Evolutionary conservation across 2,888 invertebrate species (phyloP).

Genomic region (Plagodis dolabraria): DNA sequence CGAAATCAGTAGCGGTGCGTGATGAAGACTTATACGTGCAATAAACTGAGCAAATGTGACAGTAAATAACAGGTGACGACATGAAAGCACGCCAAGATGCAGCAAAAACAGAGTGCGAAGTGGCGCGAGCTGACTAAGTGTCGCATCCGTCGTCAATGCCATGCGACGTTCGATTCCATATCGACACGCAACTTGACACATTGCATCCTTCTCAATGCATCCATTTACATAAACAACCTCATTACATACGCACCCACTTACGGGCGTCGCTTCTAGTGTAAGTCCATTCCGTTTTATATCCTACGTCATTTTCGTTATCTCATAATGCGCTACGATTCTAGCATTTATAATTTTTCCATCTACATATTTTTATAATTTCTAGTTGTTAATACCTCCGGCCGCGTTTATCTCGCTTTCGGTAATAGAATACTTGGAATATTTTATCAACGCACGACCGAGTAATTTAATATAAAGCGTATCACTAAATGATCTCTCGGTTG

Average conservation of each 20-base stretch:
- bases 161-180: conserved; percentile 59
- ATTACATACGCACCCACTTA: conserved; percentile 49
- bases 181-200: conserved; percentile 77
- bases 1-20: conserved; percentile 32
- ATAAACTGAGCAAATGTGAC: conserved; percentile 54
- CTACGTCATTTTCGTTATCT: conserved; percentile 25
- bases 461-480: conserved; percentile 85
- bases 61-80: conserved; percentile 57
- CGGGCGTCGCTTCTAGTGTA: conserved; percentile 36
- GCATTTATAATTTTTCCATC: conserved; percentile 31
- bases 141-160: conserved; percentile 39
- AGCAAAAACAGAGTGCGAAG: conserved; percentile 56
- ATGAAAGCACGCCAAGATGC: conserved; percentile 43
- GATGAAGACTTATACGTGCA: conserved; percentile 56
- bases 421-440: conserved; percentile 83
- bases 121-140: conserved; percentile 57
- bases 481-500: conserved; percentile 80
- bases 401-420: conserved; percentile 80
- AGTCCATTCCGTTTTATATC: conserved; percentile 43
- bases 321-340: conserved; percentile 22
- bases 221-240: conserved; percentile 64
- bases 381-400: conserved; percentile 70
- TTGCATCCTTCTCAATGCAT: conserved; percentile 61
- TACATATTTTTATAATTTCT: conserved; percentile 43
- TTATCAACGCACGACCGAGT: conserved; percentile 84